Conservation (phyloP, 2,888 invertebrate genomes). For the Trisateles emortualis region DNA sequence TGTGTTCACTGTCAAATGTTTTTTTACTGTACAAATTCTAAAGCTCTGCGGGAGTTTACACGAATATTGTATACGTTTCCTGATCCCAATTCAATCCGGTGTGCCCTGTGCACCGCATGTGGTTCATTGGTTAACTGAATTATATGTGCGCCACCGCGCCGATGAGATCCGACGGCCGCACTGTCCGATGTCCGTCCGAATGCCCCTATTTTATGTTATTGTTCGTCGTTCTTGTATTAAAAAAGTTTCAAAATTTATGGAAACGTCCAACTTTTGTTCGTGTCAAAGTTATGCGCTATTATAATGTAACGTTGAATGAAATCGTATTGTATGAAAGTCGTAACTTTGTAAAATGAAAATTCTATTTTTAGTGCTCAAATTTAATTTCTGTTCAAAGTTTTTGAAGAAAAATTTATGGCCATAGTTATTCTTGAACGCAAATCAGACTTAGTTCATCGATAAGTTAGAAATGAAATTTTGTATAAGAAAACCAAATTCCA, state of each 20-base stretch:
- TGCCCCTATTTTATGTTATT: constrained; percentile 60
- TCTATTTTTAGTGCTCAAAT: constrained; percentile 24
- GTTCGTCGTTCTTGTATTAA: constrained; percentile 52
- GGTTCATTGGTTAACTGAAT: constrained; percentile 79
- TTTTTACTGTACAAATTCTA: constrained; percentile 66
- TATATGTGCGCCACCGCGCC: constrained; percentile 67
- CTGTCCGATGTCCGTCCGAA: constrained; percentile 38
- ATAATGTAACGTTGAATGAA: constrained; percentile 33
- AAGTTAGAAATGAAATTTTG: neutral
- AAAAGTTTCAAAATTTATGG: constrained; percentile 47
- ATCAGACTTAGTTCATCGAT: neutral
- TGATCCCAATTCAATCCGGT: constrained; percentile 67
- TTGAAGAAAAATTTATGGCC: neutral
- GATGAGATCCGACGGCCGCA: constrained; percentile 61
- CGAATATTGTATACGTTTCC: constrained; percentile 66
- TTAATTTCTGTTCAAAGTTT: constrained; percentile 26
- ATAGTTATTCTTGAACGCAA: neutral
- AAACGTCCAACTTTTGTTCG: constrained; percentile 39
- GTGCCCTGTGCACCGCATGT: constrained; percentile 73
- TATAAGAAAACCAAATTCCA: neutral
- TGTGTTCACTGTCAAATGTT: constrained; percentile 55
- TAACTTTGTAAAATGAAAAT: constrained; percentile 36
- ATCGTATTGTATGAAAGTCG: constrained; percentile 33
- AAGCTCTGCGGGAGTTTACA: constrained; percentile 76
- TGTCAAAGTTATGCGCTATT: constrained; percentile 42